Conservation (phyloP, 1,140 invertebrate species). For the Drosophila novamexicana region DNA sequence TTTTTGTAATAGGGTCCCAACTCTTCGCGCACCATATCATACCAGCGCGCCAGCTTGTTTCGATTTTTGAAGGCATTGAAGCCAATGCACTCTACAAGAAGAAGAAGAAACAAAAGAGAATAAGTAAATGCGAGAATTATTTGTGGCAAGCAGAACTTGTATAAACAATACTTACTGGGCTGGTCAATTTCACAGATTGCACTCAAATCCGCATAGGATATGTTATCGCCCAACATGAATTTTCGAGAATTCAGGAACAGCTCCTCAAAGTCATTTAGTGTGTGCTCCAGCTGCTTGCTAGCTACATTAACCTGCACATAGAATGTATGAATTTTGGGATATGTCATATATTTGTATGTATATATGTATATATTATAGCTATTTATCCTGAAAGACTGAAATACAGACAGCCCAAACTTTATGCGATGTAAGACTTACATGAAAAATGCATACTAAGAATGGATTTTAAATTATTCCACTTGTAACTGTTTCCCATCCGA, state of each 20-base stretch:
- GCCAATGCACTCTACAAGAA: conserved; percentile 86
- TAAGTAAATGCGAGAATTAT: background rate
- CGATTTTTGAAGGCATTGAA: conserved; percentile 86
- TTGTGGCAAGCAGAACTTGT: background rate
- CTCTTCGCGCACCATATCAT: conserved; percentile 86
- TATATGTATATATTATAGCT: background rate
- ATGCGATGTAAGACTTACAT: too few species aligned
- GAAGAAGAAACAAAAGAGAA: background rate
- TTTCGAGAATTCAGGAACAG: conserved; percentile 87
- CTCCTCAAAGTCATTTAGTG: conserved; percentile 87
- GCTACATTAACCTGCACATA: conserved; percentile 62
- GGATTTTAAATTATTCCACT: too few species aligned
- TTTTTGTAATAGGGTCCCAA: conserved; percentile 84
- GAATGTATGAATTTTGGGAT: too few species aligned
- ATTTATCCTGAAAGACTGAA: too few species aligned
- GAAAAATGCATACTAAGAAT: too few species aligned
- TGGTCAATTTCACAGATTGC: conserved; percentile 94
- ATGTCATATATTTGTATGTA: background rate
- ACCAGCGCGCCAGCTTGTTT: conserved; percentile 87
- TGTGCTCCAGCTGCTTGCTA: conserved; percentile 86
- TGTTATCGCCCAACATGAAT: conserved; percentile 89
- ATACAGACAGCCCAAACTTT: too few species aligned
- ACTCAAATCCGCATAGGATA: conserved; percentile 91
- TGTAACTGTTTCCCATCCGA: too few species aligned
- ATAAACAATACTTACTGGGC: conserved; percentile 85